Percentiles rank a stretch among this genome's conserved stretches.
phyloP scores from a whole-genome alignment of 1,140 invertebrate genomes.

The Pantala flavescens region DNA sequence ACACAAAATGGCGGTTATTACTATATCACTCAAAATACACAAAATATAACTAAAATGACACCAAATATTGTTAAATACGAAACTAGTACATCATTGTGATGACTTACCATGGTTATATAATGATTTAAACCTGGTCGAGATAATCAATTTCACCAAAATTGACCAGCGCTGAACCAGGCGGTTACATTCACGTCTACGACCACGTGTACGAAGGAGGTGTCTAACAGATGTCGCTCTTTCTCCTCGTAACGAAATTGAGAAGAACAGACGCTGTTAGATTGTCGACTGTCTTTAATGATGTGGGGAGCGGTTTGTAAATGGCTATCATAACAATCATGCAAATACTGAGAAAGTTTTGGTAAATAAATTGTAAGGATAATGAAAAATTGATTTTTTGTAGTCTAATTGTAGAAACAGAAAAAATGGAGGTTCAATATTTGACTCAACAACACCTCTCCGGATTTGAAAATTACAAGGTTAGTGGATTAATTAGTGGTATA shows the following conservation, averaged over 20 bases:
- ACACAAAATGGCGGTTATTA: not conserved
- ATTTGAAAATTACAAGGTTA: conserved; percentile 88
- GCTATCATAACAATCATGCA: not conserved
- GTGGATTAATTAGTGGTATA: not conserved
- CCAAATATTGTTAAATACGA: not conserved
- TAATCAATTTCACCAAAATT: conserved; percentile 29
- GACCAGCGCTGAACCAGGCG: conserved; percentile 38
- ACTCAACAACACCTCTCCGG: conserved; percentile 68
- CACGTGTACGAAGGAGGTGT: not conserved
- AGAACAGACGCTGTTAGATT: not conserved
- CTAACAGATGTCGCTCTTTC: not conserved
- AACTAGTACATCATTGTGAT: not conserved
- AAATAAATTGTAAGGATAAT: not conserved
- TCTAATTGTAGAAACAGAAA: not conserved
- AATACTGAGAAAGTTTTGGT: not conserved
- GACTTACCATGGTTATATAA: conserved; percentile 28
- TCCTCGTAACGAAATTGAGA: not conserved
- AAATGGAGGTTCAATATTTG: conserved; percentile 48
- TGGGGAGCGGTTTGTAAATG: not conserved
- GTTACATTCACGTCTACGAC: not conserved
- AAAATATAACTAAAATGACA: not conserved
- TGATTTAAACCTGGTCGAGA: conserved; percentile 32
- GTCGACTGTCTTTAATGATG: not conserved
- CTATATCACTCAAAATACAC: not conserved
- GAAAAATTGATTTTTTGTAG: not conserved